These are phyloP conservation scores for Chionomys nivalis DNA, from an alignment of 2,113 vertebrate species.

Conservation along the genomic window DNA sequence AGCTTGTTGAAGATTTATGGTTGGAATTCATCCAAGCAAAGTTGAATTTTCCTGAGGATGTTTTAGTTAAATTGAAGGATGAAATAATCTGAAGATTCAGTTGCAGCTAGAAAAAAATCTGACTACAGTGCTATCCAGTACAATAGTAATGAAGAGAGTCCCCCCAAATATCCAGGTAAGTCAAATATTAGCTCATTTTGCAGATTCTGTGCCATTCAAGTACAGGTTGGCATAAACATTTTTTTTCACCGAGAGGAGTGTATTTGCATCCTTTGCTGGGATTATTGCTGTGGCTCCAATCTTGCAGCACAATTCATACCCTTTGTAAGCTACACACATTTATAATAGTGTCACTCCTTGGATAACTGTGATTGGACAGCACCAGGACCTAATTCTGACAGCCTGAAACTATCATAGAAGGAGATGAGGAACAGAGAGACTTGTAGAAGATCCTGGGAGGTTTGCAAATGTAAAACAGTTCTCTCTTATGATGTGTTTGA, in stretches of 20 bases:
- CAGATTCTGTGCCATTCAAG: neutral
- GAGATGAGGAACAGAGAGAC: neutral
- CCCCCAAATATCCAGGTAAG: neutral
- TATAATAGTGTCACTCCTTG: neutral
- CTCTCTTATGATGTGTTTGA: neutral
- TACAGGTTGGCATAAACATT: neutral
- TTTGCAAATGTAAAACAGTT: neutral
- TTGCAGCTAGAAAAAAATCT: constrained; percentile 17
- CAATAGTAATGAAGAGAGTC: neutral
- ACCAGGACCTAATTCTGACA: neutral
- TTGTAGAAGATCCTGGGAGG: neutral
- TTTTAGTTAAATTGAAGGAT: constrained; percentile 70
- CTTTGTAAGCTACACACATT: neutral
- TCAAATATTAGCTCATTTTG: neutral
- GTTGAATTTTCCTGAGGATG: constrained; percentile 66
- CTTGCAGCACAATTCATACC: neutral
- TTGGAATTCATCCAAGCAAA: constrained; percentile 69
- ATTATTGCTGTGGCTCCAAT: neutral
- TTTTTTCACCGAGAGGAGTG: neutral
- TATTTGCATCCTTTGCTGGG: neutral
- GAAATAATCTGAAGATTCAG: constrained; percentile 37
- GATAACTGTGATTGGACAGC: neutral
- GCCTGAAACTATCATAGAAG: neutral
- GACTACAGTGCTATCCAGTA: neutral
- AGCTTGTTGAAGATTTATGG: constrained; percentile 62